These are phyloP conservation scores for Lethocerus indicus DNA, from an alignment of 1,140 invertebrate species.

Conservation along the genomic window DNA sequence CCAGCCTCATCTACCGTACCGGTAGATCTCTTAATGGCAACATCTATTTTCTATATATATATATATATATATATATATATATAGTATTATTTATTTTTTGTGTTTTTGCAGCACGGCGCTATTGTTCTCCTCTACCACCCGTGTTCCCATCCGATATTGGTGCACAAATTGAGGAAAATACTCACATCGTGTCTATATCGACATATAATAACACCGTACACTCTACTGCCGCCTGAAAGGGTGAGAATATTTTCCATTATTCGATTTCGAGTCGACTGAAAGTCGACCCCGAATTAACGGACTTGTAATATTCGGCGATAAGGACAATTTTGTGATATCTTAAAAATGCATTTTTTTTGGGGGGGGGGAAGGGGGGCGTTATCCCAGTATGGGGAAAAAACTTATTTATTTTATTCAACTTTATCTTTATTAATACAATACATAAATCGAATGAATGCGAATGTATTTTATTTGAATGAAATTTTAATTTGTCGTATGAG, in stretches of 20 bases:
- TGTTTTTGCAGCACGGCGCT: slow-evolving; percentile 48
- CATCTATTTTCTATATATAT: background rate
- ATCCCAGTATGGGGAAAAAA: background rate
- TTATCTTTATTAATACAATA: slow-evolving; percentile 5
- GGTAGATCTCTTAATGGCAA: background rate
- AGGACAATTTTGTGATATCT: background rate
- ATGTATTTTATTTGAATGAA: no score
- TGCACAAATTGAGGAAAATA: slow-evolving; percentile 40
- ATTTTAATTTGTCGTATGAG: no score
- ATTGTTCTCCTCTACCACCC: slow-evolving; percentile 79
- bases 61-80: background rate
- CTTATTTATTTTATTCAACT: background rate
- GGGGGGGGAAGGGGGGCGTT: background rate
- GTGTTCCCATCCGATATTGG: slow-evolving; percentile 51
- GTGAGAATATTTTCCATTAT: slow-evolving; percentile 28
- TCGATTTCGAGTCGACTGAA: background rate
- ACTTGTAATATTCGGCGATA: slow-evolving; percentile 4
- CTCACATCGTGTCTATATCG: slow-evolving; percentile 54
- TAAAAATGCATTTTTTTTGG: background rate
- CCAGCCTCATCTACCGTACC: no score
- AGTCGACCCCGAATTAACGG: slow-evolving; percentile 1
- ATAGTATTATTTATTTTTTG: slow-evolving; percentile 1
- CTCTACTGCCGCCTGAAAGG: slow-evolving; percentile 34
- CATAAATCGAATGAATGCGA: slow-evolving; percentile 8
- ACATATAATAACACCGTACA: slow-evolving; percentile 65